Evolutionary conservation across 2,113 vertebrate species (phyloP).

Genomic region (Erythrolamprus reginae): DNA sequence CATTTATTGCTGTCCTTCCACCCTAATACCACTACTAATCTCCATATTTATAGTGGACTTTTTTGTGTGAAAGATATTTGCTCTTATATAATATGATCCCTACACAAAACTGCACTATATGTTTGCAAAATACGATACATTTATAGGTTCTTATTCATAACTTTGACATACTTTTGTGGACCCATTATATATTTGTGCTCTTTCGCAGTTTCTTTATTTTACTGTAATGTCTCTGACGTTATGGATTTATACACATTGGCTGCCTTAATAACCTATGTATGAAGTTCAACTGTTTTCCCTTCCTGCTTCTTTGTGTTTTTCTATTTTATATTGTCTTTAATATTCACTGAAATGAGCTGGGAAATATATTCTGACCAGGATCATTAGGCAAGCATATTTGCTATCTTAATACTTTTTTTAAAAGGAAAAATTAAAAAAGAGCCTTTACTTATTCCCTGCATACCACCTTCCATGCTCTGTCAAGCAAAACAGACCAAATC

Average conservation of each 20-base stretch:
- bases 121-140: too few species aligned
- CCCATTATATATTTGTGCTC: neutral
- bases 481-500: slow-evolving; percentile 36
- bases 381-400: neutral
- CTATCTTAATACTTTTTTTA: neutral
- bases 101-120: too few species aligned
- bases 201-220: neutral
- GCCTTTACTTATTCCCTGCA: slow-evolving; percentile 29
- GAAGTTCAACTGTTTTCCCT: neutral
- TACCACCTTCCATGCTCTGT: slow-evolving; percentile 23
- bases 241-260: neutral
- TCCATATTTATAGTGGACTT: too few species aligned
- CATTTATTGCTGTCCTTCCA: too few species aligned
- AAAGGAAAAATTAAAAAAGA: slow-evolving; percentile 9
- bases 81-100: too few species aligned
- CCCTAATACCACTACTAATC: too few species aligned
- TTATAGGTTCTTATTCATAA: neutral
- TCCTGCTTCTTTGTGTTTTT: neutral
- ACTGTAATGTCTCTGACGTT: neutral
- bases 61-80: too few species aligned
- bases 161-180: neutral
- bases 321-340: neutral
- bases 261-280: neutral
- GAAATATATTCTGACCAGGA: neutral
- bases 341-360: neutral